These are phyloP conservation scores for Hyalella azteca DNA, from an alignment of 2,888 invertebrate species.

Conservation along the genomic window DNA sequence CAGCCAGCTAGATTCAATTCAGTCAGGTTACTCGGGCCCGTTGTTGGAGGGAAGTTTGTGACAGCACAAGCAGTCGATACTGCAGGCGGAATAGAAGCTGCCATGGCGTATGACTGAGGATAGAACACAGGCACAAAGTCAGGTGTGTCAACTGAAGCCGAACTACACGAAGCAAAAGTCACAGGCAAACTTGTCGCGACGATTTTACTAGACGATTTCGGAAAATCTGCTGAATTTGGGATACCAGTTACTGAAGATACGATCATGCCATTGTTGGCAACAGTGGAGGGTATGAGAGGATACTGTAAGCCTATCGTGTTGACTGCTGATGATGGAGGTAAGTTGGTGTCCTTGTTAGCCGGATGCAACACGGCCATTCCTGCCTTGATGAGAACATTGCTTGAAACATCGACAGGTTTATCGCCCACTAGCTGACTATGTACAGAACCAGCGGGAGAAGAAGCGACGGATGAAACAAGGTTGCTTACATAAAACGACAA, in stretches of 20 bases:
- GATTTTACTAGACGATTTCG: neutral
- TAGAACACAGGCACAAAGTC: neutral
- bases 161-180: neutral
- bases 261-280: neutral
- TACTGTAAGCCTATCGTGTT: neutral
- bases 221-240: neutral
- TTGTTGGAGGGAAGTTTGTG: too few relatives aligned
- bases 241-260: neutral
- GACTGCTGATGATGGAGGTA: neutral
- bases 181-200: neutral
- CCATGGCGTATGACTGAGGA: neutral
- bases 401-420: neutral
- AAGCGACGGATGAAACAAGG: neutral
- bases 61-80: neutral
- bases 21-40: too few relatives aligned
- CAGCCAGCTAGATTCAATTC: too few relatives aligned
- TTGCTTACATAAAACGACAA: conserved; percentile 4
- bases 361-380: neutral
- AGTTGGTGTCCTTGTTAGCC: neutral
- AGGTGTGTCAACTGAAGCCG: neutral
- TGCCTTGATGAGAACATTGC: neutral
- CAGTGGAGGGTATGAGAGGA: neutral
- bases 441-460: neutral
- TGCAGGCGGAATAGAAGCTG: neutral
- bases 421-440: neutral